Evolutionary conservation across 2,888 invertebrate species (phyloP).

Genomic region (Agrenia bidenticulata): DNA sequence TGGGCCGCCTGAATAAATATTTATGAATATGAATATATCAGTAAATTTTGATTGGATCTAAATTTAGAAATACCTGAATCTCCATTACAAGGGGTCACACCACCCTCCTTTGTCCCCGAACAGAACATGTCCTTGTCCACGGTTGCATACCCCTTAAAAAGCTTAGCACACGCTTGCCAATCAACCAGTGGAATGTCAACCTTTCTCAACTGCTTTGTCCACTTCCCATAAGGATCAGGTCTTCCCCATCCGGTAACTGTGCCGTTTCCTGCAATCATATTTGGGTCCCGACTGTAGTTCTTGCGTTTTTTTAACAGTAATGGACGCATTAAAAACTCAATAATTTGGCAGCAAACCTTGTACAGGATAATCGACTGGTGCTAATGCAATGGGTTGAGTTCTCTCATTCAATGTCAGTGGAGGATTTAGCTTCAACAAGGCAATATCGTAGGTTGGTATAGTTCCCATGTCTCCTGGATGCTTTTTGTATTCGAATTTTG

Average conservation of each 20-base stretch:
- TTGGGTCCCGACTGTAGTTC: too few relatives aligned
- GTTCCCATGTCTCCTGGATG: conserved; percentile 24
- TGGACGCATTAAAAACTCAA: not conserved
- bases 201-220: conserved; percentile 29
- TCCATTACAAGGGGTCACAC: conserved; percentile 33
- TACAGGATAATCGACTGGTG: conserved; percentile 20
- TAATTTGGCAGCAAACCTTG: conserved; percentile 23
- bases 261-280: conserved; percentile 27
- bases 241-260: conserved; percentile 33
- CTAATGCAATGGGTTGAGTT: conserved; percentile 23
- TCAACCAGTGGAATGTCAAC: conserved; percentile 32
- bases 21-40: not conserved
- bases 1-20: conserved; percentile 29
- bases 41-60: not conserved
- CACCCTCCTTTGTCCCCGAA: conserved; percentile 35
- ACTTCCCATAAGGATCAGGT: conserved; percentile 30
- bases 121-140: conserved; percentile 36
- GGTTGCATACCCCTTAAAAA: conserved; percentile 29
- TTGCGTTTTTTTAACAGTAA: too few relatives aligned
- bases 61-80: conserved; percentile 18
- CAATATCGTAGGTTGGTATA: conserved; percentile 34
- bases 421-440: conserved; percentile 23
- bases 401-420: conserved; percentile 30
- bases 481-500: conserved; percentile 30
- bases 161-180: conserved; percentile 26